These are phyloP conservation scores for Sinelater perroti DNA, from an alignment of 2,888 invertebrate species.

Conservation along the genomic window DNA sequence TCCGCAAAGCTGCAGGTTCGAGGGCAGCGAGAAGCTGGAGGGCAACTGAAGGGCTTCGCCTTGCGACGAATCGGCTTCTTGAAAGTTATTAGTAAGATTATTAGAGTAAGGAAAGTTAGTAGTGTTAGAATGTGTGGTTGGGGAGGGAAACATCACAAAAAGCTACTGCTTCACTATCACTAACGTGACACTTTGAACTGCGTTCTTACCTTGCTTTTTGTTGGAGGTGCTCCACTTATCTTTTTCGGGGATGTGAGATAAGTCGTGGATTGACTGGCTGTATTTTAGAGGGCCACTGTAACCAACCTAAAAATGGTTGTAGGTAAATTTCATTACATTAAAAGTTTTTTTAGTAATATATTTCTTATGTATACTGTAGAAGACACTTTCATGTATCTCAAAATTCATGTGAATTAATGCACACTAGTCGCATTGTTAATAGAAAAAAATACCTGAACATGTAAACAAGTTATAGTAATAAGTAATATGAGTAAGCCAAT, in stretches of 20 bases:
- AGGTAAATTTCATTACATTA: too few species aligned
- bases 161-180: slow-evolving; percentile 42
- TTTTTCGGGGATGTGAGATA: slow-evolving; percentile 74
- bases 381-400: too few species aligned
- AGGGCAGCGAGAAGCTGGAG: slow-evolving; percentile 52
- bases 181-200: not conserved
- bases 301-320: slow-evolving; percentile 76
- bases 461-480: too few species aligned
- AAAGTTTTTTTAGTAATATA: not conserved
- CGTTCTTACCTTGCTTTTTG: slow-evolving; percentile 46
- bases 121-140: slow-evolving; percentile 43
- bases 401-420: too few species aligned
- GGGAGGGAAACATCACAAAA: slow-evolving; percentile 43
- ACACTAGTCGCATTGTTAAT: too few species aligned
- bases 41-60: slow-evolving; percentile 28
- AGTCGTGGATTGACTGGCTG: slow-evolving; percentile 87
- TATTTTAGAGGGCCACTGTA: slow-evolving; percentile 81
- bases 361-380: too few species aligned
- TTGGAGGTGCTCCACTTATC: slow-evolving; percentile 54
- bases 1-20: slow-evolving; percentile 58
- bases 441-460: not conserved
- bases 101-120: slow-evolving; percentile 46
- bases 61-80: slow-evolving; percentile 32
- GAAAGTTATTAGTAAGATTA: slow-evolving; percentile 48
- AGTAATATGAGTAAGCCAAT: too few species aligned